phyloP scores from a whole-genome alignment of 1,140 invertebrate genomes.

The Oppia nitens region DNA sequence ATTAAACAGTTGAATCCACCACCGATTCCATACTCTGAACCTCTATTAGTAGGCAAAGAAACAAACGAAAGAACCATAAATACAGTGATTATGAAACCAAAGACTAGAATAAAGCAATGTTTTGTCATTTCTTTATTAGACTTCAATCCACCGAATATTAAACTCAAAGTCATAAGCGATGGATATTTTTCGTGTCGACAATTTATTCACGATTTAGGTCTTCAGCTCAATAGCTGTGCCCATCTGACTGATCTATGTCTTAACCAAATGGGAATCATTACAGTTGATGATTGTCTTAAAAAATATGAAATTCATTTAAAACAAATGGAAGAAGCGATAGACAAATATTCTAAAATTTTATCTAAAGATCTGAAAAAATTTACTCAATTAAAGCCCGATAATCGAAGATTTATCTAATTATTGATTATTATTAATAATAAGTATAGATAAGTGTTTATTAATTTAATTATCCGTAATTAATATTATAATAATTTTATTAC shows the following conservation, averaged over 20 bases:
- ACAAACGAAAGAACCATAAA: neutral
- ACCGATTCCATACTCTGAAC: neutral
- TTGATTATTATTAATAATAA: too few relatives aligned
- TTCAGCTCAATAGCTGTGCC: neutral
- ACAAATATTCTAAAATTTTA: neutral
- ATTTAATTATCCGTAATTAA: too few relatives aligned
- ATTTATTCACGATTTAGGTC: constrained; percentile 6
- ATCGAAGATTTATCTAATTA: neutral
- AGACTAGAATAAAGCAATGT: constrained; percentile 1
- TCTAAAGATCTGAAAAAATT: neutral
- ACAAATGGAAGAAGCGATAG: neutral
- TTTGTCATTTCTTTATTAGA: neutral
- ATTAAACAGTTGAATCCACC: neutral
- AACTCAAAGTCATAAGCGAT: neutral
- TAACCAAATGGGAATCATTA: neutral
- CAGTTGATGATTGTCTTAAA: neutral
- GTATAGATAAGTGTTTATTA: too few relatives aligned
- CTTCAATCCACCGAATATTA: neutral
- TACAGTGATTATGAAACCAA: neutral
- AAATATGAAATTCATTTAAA: constrained; percentile 9
- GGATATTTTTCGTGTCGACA: constrained; percentile 7
- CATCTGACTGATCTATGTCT: neutral
- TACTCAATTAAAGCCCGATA: neutral
- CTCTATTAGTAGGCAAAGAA: neutral
- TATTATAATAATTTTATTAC: too few relatives aligned